Conservation (phyloP, 2,888 invertebrate species). For the Oasisia sp. region DNA sequence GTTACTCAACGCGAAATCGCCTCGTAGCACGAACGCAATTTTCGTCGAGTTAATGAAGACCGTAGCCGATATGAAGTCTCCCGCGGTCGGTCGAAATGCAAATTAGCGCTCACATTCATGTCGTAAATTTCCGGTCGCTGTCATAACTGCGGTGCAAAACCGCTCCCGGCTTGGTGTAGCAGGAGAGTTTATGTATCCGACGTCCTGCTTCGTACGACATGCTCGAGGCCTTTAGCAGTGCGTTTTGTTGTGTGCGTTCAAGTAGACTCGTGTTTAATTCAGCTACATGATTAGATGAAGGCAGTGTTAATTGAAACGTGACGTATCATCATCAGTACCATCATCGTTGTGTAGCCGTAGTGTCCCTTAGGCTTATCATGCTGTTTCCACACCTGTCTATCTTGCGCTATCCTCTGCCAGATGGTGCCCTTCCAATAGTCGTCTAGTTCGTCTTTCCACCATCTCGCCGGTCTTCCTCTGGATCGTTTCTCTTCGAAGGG, state of each 20-base stretch:
- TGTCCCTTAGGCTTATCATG: no score
- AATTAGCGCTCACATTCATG: neutral
- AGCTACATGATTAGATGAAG: no score
- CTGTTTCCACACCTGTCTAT: no score
- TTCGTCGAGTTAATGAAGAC: neutral
- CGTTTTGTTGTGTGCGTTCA: neutral
- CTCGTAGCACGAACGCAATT: neutral
- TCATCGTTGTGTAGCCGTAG: no score
- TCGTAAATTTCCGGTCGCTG: neutral
- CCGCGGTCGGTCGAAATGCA: neutral
- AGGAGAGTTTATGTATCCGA: neutral
- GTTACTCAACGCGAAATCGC: neutral
- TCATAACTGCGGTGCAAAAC: neutral
- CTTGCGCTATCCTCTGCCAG: no score
- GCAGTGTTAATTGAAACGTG: no score
- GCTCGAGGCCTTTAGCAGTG: neutral
- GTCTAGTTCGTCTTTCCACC: no score
- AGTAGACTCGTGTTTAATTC: neutral
- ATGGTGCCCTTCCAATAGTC: no score
- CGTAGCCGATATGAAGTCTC: neutral
- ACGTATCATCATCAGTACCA: no score
- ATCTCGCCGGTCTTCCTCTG: no score
- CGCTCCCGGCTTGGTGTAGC: neutral
- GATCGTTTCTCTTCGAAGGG: no score
- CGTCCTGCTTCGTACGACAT: neutral